These are phyloP conservation scores for Carduelis carduelis DNA, from an alignment of 2,797 vertebrate genomes.

Conservation along the genomic window DNA sequence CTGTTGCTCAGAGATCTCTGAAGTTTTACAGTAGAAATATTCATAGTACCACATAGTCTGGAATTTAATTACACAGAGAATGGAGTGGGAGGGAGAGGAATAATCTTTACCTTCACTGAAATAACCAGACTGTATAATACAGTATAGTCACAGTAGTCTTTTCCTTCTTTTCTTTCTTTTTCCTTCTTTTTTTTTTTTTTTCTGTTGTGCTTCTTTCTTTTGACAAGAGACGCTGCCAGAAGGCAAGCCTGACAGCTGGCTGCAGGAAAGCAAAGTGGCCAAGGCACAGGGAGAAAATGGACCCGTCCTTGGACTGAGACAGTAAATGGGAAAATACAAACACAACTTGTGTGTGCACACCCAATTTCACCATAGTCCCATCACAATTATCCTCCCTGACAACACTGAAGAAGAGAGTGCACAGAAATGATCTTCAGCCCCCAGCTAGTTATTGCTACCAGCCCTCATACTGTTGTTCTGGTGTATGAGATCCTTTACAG, in stretches of 20 bases:
- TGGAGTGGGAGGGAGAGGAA: background rate
- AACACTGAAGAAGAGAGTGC: background rate
- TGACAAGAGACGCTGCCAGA: background rate
- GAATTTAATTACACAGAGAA: background rate
- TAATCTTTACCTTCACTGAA: background rate
- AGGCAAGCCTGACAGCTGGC: background rate
- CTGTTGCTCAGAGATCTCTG: background rate
- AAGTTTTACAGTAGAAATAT: background rate
- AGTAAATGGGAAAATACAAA: background rate
- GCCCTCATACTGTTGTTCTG: background rate
- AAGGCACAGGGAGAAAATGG: background rate
- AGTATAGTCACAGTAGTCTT: background rate
- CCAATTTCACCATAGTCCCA: background rate
- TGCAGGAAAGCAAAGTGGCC: background rate
- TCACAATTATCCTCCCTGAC: background rate
- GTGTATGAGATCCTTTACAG: background rate
- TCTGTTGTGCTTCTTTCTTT: background rate
- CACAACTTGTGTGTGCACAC: background rate
- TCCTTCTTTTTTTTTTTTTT: background rate
- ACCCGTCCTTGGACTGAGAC: background rate
- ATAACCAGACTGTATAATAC: background rate
- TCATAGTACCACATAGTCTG: background rate
- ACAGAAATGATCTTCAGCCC: background rate
- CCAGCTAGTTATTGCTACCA: background rate
- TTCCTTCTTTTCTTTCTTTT: background rate